phyloP scores from a whole-genome alignment of 2,797 vertebrate genomes.

The Ctenochaetus hawaiiensis region DNA sequence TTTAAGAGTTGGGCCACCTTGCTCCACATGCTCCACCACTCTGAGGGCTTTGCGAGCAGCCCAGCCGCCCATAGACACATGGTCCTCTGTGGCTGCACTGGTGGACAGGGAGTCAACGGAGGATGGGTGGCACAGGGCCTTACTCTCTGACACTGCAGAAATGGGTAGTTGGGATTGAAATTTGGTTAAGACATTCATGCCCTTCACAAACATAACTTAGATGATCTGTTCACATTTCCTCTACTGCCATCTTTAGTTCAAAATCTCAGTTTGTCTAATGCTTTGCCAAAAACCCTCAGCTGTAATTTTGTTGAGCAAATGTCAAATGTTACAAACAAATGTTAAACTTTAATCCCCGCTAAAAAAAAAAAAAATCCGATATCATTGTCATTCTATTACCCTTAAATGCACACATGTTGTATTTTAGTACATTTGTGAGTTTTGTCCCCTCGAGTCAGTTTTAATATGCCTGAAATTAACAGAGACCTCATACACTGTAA shows the following conservation, averaged over 20 bases:
- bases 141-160: constrained; percentile 55
- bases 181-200: background rate
- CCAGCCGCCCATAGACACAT: constrained; percentile 67
- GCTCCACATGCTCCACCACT: constrained; percentile 62
- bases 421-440: too few species aligned
- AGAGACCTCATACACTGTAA: too few species aligned
- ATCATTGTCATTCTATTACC: too few species aligned
- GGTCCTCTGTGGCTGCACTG: constrained; percentile 64
- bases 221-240: background rate
- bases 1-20: constrained; percentile 23
- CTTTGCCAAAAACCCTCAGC: too few species aligned
- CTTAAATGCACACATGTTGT: too few species aligned
- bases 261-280: too few species aligned
- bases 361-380: too few species aligned
- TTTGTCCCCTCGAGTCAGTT: too few species aligned
- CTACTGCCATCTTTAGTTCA: background rate
- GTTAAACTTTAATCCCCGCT: too few species aligned
- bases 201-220: background rate
- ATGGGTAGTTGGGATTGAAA: background rate
- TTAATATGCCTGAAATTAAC: too few species aligned
- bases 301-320: too few species aligned
- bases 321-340: too few species aligned
- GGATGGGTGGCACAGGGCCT: constrained; percentile 58
- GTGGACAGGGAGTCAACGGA: constrained; percentile 67
- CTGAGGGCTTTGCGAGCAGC: constrained; percentile 61